Evolutionary conservation across 1,140 invertebrate species (phyloP), one percentile per base, ranked within the genome.

Genomic region (Macrosteles quadrilineatus): DNA sequence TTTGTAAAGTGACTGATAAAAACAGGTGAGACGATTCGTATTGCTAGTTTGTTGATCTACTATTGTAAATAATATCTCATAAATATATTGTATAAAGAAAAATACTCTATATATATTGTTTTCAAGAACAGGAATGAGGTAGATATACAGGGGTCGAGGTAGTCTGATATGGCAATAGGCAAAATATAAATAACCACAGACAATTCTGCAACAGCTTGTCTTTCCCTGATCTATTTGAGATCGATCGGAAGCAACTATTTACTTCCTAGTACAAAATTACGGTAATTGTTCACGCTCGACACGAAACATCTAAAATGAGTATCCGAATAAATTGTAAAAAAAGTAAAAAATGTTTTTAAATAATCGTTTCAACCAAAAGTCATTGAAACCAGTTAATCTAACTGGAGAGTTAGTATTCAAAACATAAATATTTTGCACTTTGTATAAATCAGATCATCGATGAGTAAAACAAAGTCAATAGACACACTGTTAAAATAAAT

Each of bases 1-100:
- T 27, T 59, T 59, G 55, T 59, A 59, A 59, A 59, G 6, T 27
- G 25, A 27, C 14, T 59, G 23, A 27, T n/a, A n/a, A 59, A 59
- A 59, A 59, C 55, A 27, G 47, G 55, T 21, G 21, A n/a, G n/a
- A 23, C 55, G 23, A 14, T 6, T 30, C 47, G n/a, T 50, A 50
- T 40, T 40, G 17, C 14, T 19, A 50, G 4, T 50, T 9, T 50
- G 6, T 50, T n/a, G n/a, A 6, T 6, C 14, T 50, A 50, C 47
- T 50, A 50, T 50, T 50, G 47, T 50, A 50, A 50, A 50, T 50
- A 50, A 50, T 50, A 50, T 50, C 47, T 50, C 47, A 50, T 50
- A 50, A 50, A 50, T 50, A 50, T 50, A 59, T 59, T 30, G 55
- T 59, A 59, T 50, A 50, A 50, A 29, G 55, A 23, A 59, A 59